Percentiles rank a stretch among this genome's conserved stretches.
These are phyloP conservation scores for Caenorhabditis virilis DNA, from an alignment of 2,888 invertebrate genomes.

Conservation along the genomic window DNA sequence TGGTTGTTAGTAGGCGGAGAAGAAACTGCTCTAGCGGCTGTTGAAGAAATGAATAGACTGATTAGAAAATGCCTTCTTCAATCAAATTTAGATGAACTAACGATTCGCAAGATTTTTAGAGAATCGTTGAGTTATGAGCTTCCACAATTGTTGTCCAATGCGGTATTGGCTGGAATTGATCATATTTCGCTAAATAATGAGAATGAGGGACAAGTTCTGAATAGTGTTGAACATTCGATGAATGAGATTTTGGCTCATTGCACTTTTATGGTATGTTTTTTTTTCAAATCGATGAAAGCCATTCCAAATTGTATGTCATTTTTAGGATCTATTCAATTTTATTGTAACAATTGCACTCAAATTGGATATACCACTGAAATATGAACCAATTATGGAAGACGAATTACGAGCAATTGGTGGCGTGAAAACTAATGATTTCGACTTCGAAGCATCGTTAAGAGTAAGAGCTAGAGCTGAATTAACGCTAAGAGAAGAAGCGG, in stretches of 20 bases:
- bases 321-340: constrained; percentile 28
- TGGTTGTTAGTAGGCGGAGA: constrained; percentile 33
- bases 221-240: constrained; percentile 20
- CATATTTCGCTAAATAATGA: constrained; percentile 4
- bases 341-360: constrained; percentile 24
- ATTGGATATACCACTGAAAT: constrained; percentile 13
- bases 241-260: constrained; percentile 25
- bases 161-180: constrained; percentile 5
- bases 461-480: constrained; percentile 30
- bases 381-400: constrained; percentile 20
- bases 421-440: neutral
- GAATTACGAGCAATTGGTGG: constrained; percentile 25
- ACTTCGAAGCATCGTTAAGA: constrained; percentile 31
- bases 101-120: constrained; percentile 16
- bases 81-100: constrained; percentile 6
- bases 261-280: constrained; percentile 12
- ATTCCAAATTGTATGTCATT: no score
- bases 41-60: constrained; percentile 34
- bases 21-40: constrained; percentile 28
- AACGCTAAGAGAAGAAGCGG: constrained; percentile 22
- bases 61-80: constrained; percentile 17
- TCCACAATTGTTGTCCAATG: constrained; percentile 5
- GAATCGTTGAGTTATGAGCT: constrained; percentile 15
- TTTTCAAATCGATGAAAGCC: neutral
- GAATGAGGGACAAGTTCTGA: neutral